Percentiles rank a stretch among this genome's conserved stretches.
phyloP scores from a whole-genome alignment of 1,140 invertebrate genomes.

The Habropoda laboriosa region DNA sequence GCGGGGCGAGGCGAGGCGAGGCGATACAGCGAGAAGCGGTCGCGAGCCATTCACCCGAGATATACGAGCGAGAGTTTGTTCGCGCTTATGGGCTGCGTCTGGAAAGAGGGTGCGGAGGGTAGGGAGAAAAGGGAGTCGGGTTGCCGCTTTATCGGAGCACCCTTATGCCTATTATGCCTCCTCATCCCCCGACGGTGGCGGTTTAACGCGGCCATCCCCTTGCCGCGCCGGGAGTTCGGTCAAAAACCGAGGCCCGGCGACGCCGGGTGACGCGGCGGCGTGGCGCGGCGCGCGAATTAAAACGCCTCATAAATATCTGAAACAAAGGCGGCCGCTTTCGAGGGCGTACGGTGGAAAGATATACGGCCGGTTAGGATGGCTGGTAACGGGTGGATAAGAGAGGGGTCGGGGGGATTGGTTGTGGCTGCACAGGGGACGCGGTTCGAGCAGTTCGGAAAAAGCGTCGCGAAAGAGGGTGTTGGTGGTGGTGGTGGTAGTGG shows the following conservation, averaged over 20 bases:
- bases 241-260: background rate
- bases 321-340: conserved; percentile 81
- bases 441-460: conserved; percentile 51
- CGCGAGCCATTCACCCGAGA: conserved; percentile 70
- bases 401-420: conserved; percentile 11
- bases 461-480: conserved; percentile 9
- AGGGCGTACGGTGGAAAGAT: conserved; percentile 80
- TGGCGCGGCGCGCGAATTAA: conserved; percentile 81
- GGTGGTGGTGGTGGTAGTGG: too few relatives aligned
- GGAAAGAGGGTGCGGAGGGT: conserved; percentile 41
- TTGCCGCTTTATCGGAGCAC: conserved; percentile 76
- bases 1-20: too few relatives aligned
- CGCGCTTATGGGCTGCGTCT: conserved; percentile 73
- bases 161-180: conserved; percentile 79
- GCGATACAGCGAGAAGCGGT: conserved; percentile 54
- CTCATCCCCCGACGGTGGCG: conserved; percentile 45
- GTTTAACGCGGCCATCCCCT: conserved; percentile 45
- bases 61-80: conserved; percentile 75
- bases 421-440: conserved; percentile 40
- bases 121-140: conserved; percentile 13
- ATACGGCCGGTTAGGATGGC: conserved; percentile 75
- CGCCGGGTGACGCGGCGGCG: conserved; percentile 48
- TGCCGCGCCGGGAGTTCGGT: conserved; percentile 7
- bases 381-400: conserved; percentile 63
- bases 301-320: conserved; percentile 83